Base-by-base conservation (phyloP, 2,113 vertebrate species). In the Pseudorectes ferrugineus region DNA sequence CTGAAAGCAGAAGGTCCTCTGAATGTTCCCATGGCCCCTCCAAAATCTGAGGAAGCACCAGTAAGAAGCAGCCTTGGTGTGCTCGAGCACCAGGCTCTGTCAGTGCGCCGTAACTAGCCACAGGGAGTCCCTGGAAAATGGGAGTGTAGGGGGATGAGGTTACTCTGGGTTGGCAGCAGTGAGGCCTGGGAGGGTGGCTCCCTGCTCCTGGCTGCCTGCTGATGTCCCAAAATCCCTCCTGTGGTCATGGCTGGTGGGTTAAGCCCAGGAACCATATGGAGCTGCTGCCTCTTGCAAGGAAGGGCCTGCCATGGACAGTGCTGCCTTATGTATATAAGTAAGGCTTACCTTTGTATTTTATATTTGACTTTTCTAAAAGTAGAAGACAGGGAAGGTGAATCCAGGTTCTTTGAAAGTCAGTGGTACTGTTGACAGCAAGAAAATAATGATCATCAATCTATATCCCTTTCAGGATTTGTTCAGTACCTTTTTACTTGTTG, bases 51-150 rank as follows among this genome's bases (percentile, higher is more conserved):
- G 63, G 38, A 46, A 54, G 18, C 28, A 42, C 5, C 3, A 6
- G 16, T 14, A 25, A 45, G 54, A 49, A 54, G 38, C 5, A 2
- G 3, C 28, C 17, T 49, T 0, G 1, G 14, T 31, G 22, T 72
- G 24, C 75, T 57, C 0, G 0, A 65, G 49, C 2, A 31, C n/a
- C 40, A 26, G 35, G 19, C 43, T 11, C 73, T 59, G 45, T 31
- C 58, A 72, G n/a, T 0, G 0, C 10, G 4, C 21, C 2, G 1
- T 13, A 36, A 11, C 52, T 67, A 29, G 66, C 48, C 33, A 4
- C 22, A 36, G 26, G 12, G 26, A 72, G 28, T 8, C 26, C 19
- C 40, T 74, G 2, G 0, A 36, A 88, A 68, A 28, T 14, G 17
- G 21, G 12, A 13, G 10, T 54, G 15, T 51, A 3, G 57, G 4